Base-by-base conservation (phyloP, 2,113 vertebrate species). In the Sula dactylatra region DNA sequence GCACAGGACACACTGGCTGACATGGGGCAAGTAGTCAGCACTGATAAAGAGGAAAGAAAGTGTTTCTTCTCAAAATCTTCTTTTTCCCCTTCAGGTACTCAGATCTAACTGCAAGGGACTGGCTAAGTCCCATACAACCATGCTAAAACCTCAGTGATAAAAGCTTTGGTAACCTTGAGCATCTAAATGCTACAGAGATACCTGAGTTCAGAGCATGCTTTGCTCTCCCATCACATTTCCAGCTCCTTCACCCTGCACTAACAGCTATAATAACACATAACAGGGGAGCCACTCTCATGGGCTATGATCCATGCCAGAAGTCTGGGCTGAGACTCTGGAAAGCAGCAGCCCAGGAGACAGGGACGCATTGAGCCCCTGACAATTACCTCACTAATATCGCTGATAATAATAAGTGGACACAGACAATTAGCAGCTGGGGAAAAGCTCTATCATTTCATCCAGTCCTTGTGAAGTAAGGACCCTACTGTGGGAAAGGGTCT, bases 391-490 rank as follows among this genome's bases (percentile, higher is more conserved):
- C 11, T 59, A 73, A 50, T 71, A 74, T 47, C 4, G 0, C 18
- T 62, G 71, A 61, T 56, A 65, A 45, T 27, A 82, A 55, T 4
- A 34, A 94, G 12, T 0, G 4, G 59, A 88, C 49, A 62, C 47
- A 77, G 76, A 80, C 1, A 5, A 79, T 93, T 69, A 91, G 31
- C 49, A 80, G 72, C 62, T 65, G 62, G 8, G 16, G 31, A 45
- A 89, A 38, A 81, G 34, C 54, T 77, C 31, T 34, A 10, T 49
- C 29, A 29, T 72, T 97, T 94, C 69, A 49, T 80, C 88, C 72
- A 92, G 55, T 10, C 76, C 56, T 83, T 4, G 2, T 19, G 14
- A 72, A 84, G 19, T 26, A 59, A 80, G 49, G 91, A 7, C 44
- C 45, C 56, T 56, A 34, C 44, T 72, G 86, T 9, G 36, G 62